These are phyloP conservation scores for Anolis sagrei DNA, from an alignment of 2,113 vertebrate species.

Conservation along the genomic window DNA sequence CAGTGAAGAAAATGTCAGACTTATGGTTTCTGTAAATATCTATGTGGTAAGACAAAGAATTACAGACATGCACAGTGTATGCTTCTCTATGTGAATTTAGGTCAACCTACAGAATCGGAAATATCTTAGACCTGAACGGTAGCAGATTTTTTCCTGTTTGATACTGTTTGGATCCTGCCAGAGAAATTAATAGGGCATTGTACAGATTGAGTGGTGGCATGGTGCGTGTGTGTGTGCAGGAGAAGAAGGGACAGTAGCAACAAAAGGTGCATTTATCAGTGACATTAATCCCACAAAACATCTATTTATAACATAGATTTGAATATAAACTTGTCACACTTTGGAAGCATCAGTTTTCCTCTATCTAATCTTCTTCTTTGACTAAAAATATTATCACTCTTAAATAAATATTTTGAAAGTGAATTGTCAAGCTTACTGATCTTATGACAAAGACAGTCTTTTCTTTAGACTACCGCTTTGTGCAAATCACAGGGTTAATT, in stretches of 20 bases:
- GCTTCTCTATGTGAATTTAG: slow-evolving; percentile 64
- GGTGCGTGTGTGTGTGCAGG: slow-evolving; percentile 40
- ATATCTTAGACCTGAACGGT: slow-evolving; percentile 61
- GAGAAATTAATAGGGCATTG: slow-evolving; percentile 52
- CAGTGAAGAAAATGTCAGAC: slow-evolving; percentile 56
- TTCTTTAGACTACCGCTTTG: slow-evolving; percentile 59
- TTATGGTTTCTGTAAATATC: slow-evolving; percentile 66
- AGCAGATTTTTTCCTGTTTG: slow-evolving; percentile 52
- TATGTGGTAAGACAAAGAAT: slow-evolving; percentile 52
- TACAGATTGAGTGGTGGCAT: slow-evolving; percentile 67
- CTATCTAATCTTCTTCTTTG: slow-evolving; percentile 1
- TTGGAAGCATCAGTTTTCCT: slow-evolving; percentile 46
- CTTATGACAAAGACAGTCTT: slow-evolving; percentile 59
- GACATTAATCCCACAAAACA: neutral
- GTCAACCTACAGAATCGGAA: slow-evolving; percentile 60
- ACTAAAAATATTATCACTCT: slow-evolving; percentile 43
- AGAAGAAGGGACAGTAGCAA: slow-evolving; percentile 52
- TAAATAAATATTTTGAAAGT: slow-evolving; percentile 65
- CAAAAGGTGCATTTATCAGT: neutral
- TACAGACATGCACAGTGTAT: slow-evolving; percentile 46
- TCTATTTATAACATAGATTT: slow-evolving; percentile 39
- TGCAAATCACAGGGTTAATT: slow-evolving; percentile 74
- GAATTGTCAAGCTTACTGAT: slow-evolving; percentile 56
- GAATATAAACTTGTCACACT: slow-evolving; percentile 58
- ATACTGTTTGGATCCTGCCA: slow-evolving; percentile 62